phyloP scores from a whole-genome alignment of 2,113 vertebrate genomes.

The Bubo bubo region DNA sequence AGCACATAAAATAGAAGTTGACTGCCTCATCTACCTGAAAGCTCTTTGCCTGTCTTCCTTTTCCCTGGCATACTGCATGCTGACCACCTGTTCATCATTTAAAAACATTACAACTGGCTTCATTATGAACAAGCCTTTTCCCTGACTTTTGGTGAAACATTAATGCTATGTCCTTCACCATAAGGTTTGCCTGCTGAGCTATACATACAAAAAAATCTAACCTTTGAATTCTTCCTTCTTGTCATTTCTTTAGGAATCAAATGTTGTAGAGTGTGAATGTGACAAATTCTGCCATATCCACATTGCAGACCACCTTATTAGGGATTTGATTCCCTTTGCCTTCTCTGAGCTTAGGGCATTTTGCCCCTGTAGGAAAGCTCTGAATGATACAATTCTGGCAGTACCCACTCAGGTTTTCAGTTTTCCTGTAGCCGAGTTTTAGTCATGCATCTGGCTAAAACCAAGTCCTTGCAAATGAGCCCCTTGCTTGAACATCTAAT shows the following conservation, averaged over 20 bases:
- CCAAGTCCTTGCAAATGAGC: background rate
- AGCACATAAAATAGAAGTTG: background rate
- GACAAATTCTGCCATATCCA: background rate
- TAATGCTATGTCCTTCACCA: background rate
- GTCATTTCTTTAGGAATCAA: background rate
- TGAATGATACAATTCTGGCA: background rate
- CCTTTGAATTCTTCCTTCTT: background rate
- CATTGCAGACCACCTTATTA: background rate
- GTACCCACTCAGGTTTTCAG: background rate
- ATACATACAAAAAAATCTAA: background rate
- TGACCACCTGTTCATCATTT: background rate
- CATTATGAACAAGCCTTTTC: background rate
- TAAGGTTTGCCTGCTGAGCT: background rate
- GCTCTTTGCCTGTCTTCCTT: background rate
- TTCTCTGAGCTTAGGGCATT: background rate
- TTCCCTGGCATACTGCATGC: background rate
- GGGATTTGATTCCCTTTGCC: background rate
- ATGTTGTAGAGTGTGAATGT: background rate
- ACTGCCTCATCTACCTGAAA: background rate
- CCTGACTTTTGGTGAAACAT: background rate
- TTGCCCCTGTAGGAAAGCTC: background rate
- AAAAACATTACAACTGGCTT: background rate
- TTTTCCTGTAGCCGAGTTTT: background rate
- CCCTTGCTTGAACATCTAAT: background rate
- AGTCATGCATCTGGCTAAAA: background rate